Evolutionary conservation across 2,888 invertebrate genomes (phyloP).

Genomic region (Sycophila texana): DNA sequence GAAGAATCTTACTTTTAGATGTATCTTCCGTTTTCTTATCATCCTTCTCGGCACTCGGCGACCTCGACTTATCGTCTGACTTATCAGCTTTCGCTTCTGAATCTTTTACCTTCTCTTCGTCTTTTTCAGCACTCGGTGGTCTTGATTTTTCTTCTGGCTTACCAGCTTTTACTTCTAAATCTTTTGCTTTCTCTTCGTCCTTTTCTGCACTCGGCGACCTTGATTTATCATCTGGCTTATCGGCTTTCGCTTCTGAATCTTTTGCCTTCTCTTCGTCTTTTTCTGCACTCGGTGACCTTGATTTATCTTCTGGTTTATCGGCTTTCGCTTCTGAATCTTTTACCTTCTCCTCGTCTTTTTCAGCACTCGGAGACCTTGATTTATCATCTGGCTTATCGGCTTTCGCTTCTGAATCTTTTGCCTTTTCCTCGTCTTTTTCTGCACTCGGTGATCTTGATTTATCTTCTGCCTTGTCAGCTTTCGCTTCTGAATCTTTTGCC

Average conservation of each 20-base stretch:
- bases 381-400: not conserved
- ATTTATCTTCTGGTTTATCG: not conserved
- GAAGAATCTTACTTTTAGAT: not conserved
- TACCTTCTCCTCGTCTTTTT: too few relatives aligned
- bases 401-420: not conserved
- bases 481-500: too few relatives aligned
- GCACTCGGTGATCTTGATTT: conserved; percentile 42
- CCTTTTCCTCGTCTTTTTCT: not conserved
- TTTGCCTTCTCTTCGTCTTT: too few relatives aligned
- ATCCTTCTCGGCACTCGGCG: too few relatives aligned
- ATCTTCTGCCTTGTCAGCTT: too few relatives aligned
- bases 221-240: conserved; percentile 39
- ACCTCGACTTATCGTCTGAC: too few relatives aligned
- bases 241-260: too few relatives aligned
- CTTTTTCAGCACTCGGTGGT: too few relatives aligned
- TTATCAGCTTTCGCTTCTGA: too few relatives aligned
- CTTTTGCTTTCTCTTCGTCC: not conserved
- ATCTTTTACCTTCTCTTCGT: too few relatives aligned
- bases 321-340: not conserved
- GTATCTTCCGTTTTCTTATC: not conserved
- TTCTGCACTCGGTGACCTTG: too few relatives aligned
- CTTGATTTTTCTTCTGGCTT: not conserved
- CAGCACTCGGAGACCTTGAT: too few relatives aligned
- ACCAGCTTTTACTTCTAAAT: not conserved
- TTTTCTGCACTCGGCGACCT: conserved; percentile 45